Percentiles rank a stretch among this genome's conserved stretches.
These are phyloP conservation scores for Chromis chromis DNA, from an alignment of 2,797 vertebrate genomes.

Conservation along the genomic window DNA sequence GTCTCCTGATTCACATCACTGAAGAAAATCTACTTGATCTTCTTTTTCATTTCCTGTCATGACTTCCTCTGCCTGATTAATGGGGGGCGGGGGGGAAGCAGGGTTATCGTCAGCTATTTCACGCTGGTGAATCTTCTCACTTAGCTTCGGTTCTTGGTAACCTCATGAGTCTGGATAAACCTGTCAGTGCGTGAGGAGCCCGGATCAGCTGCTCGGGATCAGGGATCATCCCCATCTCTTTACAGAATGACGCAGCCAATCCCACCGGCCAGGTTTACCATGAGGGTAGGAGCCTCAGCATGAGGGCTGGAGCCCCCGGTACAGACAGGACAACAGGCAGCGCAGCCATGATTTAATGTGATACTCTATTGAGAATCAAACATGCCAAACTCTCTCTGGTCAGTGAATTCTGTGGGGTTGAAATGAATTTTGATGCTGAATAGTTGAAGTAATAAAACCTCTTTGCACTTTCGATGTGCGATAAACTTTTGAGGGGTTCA, in stretches of 20 bases:
- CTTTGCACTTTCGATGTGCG: too few species aligned
- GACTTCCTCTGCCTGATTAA: slow-evolving; percentile 21
- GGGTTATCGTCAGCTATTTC: too few species aligned
- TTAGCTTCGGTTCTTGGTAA: slow-evolving; percentile 28
- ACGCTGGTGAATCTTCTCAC: background rate
- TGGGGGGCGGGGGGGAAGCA: background rate
- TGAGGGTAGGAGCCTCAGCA: slow-evolving; percentile 8
- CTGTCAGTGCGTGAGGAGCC: slow-evolving; percentile 67
- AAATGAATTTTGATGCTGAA: too few species aligned
- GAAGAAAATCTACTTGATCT: slow-evolving; percentile 40
- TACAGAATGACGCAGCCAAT: slow-evolving; percentile 72
- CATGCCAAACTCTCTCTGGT: too few species aligned
- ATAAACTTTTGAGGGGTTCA: too few species aligned
- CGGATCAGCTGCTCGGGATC: slow-evolving; percentile 74
- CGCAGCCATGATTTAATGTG: background rate
- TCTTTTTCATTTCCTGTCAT: slow-evolving; percentile 47
- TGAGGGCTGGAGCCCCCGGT: slow-evolving; percentile 17
- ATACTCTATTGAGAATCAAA: background rate
- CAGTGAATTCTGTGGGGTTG: too few species aligned
- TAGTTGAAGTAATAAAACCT: too few species aligned
- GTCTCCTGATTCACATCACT: slow-evolving; percentile 3
- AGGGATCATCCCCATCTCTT: slow-evolving; percentile 78
- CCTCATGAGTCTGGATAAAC: slow-evolving; percentile 69
- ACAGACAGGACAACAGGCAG: background rate
- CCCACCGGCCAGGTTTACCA: slow-evolving; percentile 51